Base-by-base conservation (phyloP, 2,888 invertebrate genomes). In the Thymelicus acteon region DNA sequence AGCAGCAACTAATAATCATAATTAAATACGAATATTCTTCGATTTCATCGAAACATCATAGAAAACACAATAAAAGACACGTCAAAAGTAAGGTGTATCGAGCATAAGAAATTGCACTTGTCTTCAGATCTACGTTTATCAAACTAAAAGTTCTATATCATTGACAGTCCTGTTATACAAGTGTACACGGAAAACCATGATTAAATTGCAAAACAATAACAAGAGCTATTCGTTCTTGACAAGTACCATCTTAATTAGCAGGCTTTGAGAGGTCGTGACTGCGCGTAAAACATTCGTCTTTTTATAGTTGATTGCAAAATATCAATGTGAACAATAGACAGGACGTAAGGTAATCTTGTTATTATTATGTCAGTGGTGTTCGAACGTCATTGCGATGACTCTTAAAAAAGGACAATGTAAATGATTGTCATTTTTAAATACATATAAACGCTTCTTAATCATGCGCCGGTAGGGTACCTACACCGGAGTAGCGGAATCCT, bases 121-220 rank as follows among this genome's bases (percentile, higher is more conserved):
- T 39, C 37, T 48, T 57, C 48, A 12, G 57, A 63, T 57, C 19
- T 39, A 4, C 47, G 39, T 37, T 58, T 39, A 60, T 31, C 4
- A 58, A 49, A 63, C 63, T 69, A 57, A 24, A 58, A 19, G 31
- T 47, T 15, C 1, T 58, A 7, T 31, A 10, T 48, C 47, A 44
- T 44, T 44, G 49, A 48, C n/a, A 64, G 44, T 31, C 58, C 52
- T 61, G 66, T 71, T 76, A 76, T 71, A 73, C 52, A 47, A 19
- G 40, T 61, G 57, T 37, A 62, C 48, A 72, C 39, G 73, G 72
- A 75, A 72, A 74, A 72, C 40, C 12, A 37, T 57, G 60, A 72
- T 72, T 60, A 37, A 44, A 54, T 72, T 72, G 67, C 72, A 67
- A 72, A 61, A 74, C 73, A 74, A 71, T 72, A 69, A 24, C 64